These are phyloP conservation scores for Lasioglossum albipes DNA, from an alignment of 1,140 invertebrate genomes.

Conservation along the genomic window DNA sequence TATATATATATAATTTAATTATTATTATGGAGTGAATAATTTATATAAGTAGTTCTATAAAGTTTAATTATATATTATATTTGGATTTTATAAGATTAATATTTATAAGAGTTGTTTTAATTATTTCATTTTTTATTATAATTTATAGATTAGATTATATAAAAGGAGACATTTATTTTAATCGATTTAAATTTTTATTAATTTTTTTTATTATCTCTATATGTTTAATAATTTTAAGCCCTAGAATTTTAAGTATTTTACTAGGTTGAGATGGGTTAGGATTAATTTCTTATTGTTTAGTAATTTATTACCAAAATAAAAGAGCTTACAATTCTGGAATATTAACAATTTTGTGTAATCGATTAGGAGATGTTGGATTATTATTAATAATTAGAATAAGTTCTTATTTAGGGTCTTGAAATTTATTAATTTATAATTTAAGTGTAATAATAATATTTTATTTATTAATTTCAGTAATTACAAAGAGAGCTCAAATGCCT, in stretches of 20 bases:
- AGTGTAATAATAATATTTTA: constrained; percentile 60
- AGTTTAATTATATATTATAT: not conserved
- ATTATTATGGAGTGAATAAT: not conserved
- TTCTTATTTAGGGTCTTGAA: constrained; percentile 79
- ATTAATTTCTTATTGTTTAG: too few relatives aligned
- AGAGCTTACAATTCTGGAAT: too few relatives aligned
- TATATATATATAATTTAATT: not conserved
- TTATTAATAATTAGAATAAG: constrained; percentile 82
- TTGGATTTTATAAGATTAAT: not conserved
- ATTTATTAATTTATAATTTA: constrained; percentile 64
- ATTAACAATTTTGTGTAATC: too few relatives aligned
- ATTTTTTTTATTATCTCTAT: not conserved
- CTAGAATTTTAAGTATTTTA: too few relatives aligned
- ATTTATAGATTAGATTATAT: not conserved
- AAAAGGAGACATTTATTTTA: not conserved
- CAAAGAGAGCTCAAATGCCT: constrained; percentile 87
- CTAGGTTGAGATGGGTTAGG: too few relatives aligned
- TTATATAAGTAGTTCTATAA: not conserved
- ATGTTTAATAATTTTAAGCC: not conserved
- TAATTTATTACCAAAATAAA: too few relatives aligned
- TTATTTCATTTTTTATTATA: not conserved
- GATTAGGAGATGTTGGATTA: constrained; percentile 81
- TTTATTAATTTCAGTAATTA: constrained; percentile 81
- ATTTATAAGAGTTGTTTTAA: not conserved
- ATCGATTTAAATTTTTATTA: not conserved